Evolutionary conservation across 2,888 invertebrate species (phyloP).

Genomic region (Vannuccia rotundouncinata): DNA sequence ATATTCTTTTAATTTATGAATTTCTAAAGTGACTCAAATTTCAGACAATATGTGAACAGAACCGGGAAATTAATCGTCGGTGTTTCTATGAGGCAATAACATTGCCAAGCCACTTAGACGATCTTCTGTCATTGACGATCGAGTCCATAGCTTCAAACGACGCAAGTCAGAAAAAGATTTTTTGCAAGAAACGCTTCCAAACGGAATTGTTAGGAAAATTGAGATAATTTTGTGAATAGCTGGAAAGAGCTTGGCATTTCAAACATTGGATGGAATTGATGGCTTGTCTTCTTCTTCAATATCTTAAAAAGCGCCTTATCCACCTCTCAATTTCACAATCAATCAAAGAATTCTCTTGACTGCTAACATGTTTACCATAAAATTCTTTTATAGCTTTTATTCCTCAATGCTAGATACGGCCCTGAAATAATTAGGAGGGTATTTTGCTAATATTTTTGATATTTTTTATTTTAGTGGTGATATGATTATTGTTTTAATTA

Average conservation of each 20-base stretch:
- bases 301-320: conserved; percentile 20
- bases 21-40: too few relatives aligned
- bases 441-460: too few relatives aligned
- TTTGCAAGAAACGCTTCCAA: conserved; percentile 19
- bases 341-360: conserved; percentile 26
- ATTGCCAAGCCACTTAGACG: conserved; percentile 26
- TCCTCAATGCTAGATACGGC: too few relatives aligned
- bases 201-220: conserved; percentile 14
- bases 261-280: conserved; percentile 24
- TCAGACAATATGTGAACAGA: too few relatives aligned
- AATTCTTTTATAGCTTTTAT: conserved; percentile 17
- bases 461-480: too few relatives aligned
- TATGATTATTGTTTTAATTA: too few relatives aligned
- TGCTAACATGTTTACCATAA: conserved; percentile 22
- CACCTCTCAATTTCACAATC: conserved; percentile 26
- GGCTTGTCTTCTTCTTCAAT: conserved; percentile 24
- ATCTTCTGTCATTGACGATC: conserved; percentile 26
- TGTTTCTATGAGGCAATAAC: conserved; percentile 24
- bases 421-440: too few relatives aligned
- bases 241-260: conserved; percentile 23
- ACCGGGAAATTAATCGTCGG: too few relatives aligned
- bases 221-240: conserved; percentile 26
- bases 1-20: too few relatives aligned
- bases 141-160: conserved; percentile 26
- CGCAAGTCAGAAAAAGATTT: conserved; percentile 18